Evolutionary conservation across 2,113 vertebrate genomes (phyloP), one percentile per base, ranked within the genome.

Genomic region (Chaenogobius annularis): DNA sequence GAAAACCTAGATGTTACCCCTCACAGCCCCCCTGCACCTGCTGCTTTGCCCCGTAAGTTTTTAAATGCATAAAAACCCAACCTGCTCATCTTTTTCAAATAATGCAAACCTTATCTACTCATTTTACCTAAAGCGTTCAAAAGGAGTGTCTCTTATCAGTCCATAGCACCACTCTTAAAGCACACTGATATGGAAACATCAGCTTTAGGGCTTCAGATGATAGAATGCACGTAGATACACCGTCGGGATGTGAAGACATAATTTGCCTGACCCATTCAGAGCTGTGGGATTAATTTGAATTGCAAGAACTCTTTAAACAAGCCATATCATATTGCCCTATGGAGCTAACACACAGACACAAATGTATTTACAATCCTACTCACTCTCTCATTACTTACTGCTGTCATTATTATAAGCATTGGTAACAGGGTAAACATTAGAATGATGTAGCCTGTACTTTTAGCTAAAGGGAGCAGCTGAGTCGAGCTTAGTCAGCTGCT

Each of bases 41-140:
- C 83, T 48, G 78, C 83, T 78, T 93, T 92, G 62, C 93, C 93
- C 72, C 92, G 96, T 97, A 90, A 96, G 96, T 94, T 68, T 66
- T 63, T 11, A 43, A n/a, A 61, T 35, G 3, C 7, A 8, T 10
- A 17, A 26, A 62, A 19, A 31, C 59, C 48, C 64, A 15, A 67
- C 56, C 79, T 48, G 10, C 43, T 19, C 22, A n/a, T 44, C 1
- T 40, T 66, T 76, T 87, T 88, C 75, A 84, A 87, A 86, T 84
- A 87, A 88, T 85, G 78, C 82, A 82, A 85, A 80, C 73, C 68
- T 69, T 58, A 58, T 58, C 70, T 50, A 69, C 75, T 73, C 14
- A 12, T 58, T 58, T 80, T 88, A 89, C 87, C 80, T 1, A 1
- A 63, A 26, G 72, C 35, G 75, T 79, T 79, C 75, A 70, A 70